phyloP scores from a whole-genome alignment of 2,113 vertebrate species.

The Puntigrus tetrazona region DNA sequence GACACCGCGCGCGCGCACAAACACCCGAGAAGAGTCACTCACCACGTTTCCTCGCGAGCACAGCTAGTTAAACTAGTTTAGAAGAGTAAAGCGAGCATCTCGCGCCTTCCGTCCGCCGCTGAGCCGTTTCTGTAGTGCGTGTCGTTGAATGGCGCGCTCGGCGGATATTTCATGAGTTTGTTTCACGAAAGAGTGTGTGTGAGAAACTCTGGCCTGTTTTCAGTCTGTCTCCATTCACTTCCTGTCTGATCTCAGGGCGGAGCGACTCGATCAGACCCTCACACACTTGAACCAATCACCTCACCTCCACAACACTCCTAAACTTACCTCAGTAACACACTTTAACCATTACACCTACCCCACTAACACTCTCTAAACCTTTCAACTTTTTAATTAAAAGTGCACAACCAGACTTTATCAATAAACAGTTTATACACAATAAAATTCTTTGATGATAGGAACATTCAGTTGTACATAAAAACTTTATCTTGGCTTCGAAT shows the following conservation, averaged over 20 bases:
- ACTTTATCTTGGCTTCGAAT: not conserved
- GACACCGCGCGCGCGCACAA: not conserved
- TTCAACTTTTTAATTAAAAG: not conserved
- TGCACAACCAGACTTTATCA: not conserved
- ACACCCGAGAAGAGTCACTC: not conserved
- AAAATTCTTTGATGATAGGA: not conserved
- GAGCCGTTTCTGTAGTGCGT: not conserved
- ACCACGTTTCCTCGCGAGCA: not conserved
- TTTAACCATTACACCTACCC: not conserved
- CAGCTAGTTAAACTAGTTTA: slow-evolving; percentile 4
- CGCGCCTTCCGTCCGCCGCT: not conserved
- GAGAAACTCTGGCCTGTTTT: not conserved
- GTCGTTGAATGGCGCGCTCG: not conserved
- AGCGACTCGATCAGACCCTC: not conserved
- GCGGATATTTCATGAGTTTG: slow-evolving; percentile 3
- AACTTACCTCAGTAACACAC: not conserved
- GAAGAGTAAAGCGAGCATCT: not conserved
- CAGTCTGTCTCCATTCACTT: not conserved
- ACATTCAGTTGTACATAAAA: too few relatives aligned
- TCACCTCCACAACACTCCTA: not conserved
- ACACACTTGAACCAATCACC: not conserved
- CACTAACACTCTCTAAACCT: not conserved
- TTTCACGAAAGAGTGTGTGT: not conserved
- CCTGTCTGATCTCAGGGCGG: slow-evolving; percentile 20
- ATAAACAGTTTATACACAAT: not conserved